Percentiles rank a stretch among this genome's conserved stretches.
phyloP scores from a whole-genome alignment of 2,113 vertebrate species.

The Pteropus alecto region DNA sequence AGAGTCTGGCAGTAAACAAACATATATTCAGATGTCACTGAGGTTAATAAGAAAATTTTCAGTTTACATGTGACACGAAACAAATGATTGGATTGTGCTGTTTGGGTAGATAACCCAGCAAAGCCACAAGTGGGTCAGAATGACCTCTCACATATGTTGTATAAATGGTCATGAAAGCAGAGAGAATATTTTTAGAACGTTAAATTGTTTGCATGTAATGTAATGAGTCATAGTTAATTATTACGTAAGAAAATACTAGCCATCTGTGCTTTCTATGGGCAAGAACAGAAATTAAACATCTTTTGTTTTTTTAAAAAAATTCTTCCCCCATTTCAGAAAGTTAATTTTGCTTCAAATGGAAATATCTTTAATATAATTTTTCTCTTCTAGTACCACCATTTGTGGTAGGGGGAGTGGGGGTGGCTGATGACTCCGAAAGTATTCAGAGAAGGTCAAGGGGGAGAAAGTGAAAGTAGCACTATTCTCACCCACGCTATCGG shows the following conservation, averaged over 20 bases:
- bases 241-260: background rate
- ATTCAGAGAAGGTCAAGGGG: background rate
- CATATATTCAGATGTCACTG: slow-evolving; percentile 46
- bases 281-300: background rate
- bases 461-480: background rate
- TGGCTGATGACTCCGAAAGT: background rate
- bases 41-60: slow-evolving; percentile 74
- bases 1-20: slow-evolving; percentile 34
- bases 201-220: background rate
- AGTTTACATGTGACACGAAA: slow-evolving; percentile 56
- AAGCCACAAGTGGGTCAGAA: slow-evolving; percentile 25
- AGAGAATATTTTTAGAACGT: background rate
- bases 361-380: background rate
- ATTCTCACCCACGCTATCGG: background rate
- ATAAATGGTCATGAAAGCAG: background rate
- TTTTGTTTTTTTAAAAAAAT: background rate
- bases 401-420: background rate
- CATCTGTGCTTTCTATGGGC: background rate
- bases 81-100: slow-evolving; percentile 44
- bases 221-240: slow-evolving; percentile 21
- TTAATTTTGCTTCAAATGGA: slow-evolving; percentile 22
- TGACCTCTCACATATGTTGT: background rate
- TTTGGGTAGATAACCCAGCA: background rate
- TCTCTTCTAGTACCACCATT: background rate
- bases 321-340: background rate